Percentiles rank a stretch among this genome's conserved stretches.
Evolutionary conservation across 2,888 invertebrate genomes (phyloP).

Genomic region (Cantharis rufa): DNA sequence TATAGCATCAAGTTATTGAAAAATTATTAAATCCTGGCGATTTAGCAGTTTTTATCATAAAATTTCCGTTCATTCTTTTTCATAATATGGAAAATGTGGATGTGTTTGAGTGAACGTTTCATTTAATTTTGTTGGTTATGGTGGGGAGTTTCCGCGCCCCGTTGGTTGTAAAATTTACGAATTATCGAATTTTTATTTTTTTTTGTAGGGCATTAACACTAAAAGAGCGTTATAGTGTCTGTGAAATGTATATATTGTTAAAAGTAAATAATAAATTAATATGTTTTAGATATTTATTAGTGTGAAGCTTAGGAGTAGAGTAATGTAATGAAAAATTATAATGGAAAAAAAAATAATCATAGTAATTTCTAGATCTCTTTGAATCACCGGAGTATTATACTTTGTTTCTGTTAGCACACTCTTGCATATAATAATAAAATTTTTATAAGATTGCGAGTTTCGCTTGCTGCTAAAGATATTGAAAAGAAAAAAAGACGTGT

Average conservation of each 20-base stretch:
- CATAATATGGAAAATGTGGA: constrained; percentile 14
- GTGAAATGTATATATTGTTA: constrained; percentile 52
- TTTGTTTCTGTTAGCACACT: constrained; percentile 24
- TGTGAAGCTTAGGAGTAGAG: constrained; percentile 49
- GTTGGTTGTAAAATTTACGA: constrained; percentile 17
- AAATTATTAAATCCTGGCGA: background rate
- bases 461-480: constrained; percentile 7
- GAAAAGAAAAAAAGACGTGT: background rate
- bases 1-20: background rate
- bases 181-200: constrained; percentile 18
- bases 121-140: background rate
- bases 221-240: constrained; percentile 45
- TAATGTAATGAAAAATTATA: constrained; percentile 37
- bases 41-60: background rate
- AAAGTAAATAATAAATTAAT: constrained; percentile 40
- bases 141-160: background rate
- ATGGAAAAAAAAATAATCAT: constrained; percentile 42
- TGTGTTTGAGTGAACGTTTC: constrained; percentile 5
- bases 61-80: background rate
- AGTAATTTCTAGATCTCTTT: constrained; percentile 49
- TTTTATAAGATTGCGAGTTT: constrained; percentile 7
- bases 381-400: constrained; percentile 45
- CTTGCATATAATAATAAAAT: constrained; percentile 6
- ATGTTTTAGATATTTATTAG: constrained; percentile 55
- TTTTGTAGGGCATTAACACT: constrained; percentile 18